Conservation (phyloP, 2,113 vertebrate species). For the Picathartes gymnocephalus region DNA sequence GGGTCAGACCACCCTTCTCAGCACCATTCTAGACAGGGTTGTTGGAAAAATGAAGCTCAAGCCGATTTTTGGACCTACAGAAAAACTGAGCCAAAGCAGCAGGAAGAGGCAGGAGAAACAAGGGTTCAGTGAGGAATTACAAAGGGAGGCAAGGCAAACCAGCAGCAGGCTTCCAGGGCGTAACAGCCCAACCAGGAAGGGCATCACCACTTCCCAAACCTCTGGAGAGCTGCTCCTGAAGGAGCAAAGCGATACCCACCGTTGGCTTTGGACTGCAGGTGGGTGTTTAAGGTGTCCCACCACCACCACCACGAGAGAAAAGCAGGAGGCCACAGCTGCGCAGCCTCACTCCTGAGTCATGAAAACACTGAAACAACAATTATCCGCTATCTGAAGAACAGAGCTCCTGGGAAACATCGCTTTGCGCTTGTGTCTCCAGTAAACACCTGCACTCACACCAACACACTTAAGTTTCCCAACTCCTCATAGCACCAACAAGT, state of each 20-base stretch:
- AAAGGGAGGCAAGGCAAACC: not conserved
- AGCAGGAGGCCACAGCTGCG: fast-evolving
- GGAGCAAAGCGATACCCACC: not conserved
- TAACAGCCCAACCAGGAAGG: not conserved
- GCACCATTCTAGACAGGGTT: fast-evolving
- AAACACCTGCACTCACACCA: not conserved
- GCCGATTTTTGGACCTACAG: not conserved
- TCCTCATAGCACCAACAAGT: not conserved
- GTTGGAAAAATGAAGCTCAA: not conserved
- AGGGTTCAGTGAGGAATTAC: not conserved
- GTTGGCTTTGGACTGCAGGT: not conserved
- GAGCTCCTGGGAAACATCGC: not conserved
- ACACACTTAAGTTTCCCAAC: not conserved
- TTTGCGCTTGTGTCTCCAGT: not conserved
- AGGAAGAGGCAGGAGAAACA: not conserved
- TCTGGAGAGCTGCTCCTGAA: not conserved
- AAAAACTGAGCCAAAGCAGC: not conserved
- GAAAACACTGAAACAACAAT: not conserved
- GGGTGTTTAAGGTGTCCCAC: not conserved
- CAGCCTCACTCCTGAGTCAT: not conserved
- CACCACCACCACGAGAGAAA: not conserved
- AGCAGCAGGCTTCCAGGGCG: not conserved
- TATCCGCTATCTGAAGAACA: not conserved
- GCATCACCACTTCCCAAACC: not conserved
- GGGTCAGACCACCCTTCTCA: not conserved